These are phyloP conservation scores for Platanista minor DNA, from an alignment of 2,113 vertebrate genomes.

Conservation along the genomic window DNA sequence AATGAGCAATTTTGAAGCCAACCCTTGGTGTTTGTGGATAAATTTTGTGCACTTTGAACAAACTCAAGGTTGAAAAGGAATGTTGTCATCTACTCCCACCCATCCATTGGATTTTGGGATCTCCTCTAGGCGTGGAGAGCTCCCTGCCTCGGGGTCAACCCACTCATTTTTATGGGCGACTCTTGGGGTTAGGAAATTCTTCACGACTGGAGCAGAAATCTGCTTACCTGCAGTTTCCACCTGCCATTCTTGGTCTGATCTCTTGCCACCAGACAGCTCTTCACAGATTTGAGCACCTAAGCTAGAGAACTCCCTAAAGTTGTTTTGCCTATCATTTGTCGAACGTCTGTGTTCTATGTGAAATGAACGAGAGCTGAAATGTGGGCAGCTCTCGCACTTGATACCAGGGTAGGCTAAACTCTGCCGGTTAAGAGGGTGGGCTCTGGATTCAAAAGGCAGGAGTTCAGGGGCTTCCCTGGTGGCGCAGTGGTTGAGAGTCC, in stretches of 20 bases:
- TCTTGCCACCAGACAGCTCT: not conserved
- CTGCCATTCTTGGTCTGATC: not conserved
- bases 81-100: not conserved
- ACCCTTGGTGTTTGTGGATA: not conserved
- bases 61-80: not conserved
- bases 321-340: not conserved
- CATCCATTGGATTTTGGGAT: rapidly evolving
- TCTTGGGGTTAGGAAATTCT: not conserved
- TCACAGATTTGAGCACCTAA: not conserved
- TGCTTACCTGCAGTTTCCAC: not conserved
- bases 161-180: not conserved
- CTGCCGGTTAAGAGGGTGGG: not conserved
- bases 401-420: too few relatives aligned
- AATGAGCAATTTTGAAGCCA: not conserved
- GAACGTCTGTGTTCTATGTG: rapidly evolving
- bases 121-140: not conserved
- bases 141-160: not conserved
- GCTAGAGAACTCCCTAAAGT: not conserved
- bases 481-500: too few relatives aligned
- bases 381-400: not conserved
- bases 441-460: not conserved
- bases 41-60: not conserved
- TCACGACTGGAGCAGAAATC: not conserved
- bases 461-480: too few relatives aligned
- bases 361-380: not conserved